Percentiles rank a stretch among this genome's conserved stretches.
These are phyloP conservation scores for Caenorhabditis panamensis DNA, from an alignment of 2,888 invertebrate genomes.

Conservation along the genomic window DNA sequence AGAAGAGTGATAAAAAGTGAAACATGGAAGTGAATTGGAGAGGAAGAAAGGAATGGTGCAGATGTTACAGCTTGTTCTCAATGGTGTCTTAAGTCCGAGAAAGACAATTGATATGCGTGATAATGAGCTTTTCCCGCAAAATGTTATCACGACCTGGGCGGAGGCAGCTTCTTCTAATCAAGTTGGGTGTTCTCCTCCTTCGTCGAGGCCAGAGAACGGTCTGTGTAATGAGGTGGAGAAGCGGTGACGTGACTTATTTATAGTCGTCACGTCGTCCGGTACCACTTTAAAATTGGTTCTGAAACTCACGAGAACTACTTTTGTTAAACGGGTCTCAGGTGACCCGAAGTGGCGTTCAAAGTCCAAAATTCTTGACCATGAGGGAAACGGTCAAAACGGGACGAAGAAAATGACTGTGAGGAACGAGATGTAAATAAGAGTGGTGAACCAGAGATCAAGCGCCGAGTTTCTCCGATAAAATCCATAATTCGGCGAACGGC, in stretches of 20 bases:
- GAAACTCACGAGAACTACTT: conserved; percentile 20
- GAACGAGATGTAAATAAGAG: conserved; percentile 12
- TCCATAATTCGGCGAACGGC: conserved; percentile 56
- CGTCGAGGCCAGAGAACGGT: conserved; percentile 46
- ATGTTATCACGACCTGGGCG: conserved; percentile 20
- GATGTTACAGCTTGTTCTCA: conserved; percentile 4
- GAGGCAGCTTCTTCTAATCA: conserved; percentile 33
- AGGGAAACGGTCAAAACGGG: conserved; percentile 6
- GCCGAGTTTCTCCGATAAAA: conserved; percentile 26
- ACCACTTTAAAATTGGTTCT: conserved; percentile 17
- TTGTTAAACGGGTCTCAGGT: conserved; percentile 33
- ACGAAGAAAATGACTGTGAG: not conserved
- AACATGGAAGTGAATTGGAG: conserved; percentile 18
- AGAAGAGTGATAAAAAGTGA: conserved; percentile 28
- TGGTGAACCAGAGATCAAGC: conserved; percentile 35
- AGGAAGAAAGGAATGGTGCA: not conserved
- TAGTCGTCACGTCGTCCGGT: not conserved
- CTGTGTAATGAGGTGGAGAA: conserved; percentile 41
- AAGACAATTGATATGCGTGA: conserved; percentile 22
- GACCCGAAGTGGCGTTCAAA: conserved; percentile 40
- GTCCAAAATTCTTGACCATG: conserved; percentile 41
- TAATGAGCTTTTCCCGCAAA: conserved; percentile 2
- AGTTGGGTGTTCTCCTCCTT: conserved; percentile 33
- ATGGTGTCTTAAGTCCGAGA: not conserved
- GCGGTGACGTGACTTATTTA: conserved; percentile 31